phyloP scores from a whole-genome alignment of 2,113 vertebrate species.

The Pedetes capensis region DNA sequence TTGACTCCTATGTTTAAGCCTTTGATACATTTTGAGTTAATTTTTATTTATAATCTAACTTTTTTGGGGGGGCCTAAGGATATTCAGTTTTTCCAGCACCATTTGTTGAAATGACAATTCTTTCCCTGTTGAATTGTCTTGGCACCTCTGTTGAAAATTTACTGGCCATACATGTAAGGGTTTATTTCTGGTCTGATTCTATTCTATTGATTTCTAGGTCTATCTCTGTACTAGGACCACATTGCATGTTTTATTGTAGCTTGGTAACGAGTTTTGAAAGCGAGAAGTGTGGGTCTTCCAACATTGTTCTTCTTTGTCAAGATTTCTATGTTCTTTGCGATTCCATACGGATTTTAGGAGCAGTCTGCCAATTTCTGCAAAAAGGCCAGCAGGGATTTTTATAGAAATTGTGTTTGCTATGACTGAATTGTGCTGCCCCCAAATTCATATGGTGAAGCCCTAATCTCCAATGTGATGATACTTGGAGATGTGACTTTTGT shows the following conservation, averaged over 20 bases:
- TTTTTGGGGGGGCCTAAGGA: background rate
- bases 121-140: background rate
- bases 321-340: background rate
- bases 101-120: background rate
- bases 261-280: background rate
- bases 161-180: background rate
- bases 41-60: constrained; percentile 6
- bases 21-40: background rate
- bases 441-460: background rate
- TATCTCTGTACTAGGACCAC: background rate
- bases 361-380: background rate
- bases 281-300: background rate
- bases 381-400: background rate
- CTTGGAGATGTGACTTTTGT: background rate
- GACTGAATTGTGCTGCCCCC: background rate
- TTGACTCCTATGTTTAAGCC: background rate
- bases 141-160: background rate
- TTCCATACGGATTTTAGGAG: background rate
- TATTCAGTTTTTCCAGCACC: background rate
- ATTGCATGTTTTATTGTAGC: background rate
- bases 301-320: background rate
- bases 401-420: background rate
- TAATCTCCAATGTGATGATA: background rate
- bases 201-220: background rate
- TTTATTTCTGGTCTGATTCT: background rate